Base-by-base conservation (phyloP, 2,888 invertebrate genomes). In the Leptura quadrifasciata region DNA sequence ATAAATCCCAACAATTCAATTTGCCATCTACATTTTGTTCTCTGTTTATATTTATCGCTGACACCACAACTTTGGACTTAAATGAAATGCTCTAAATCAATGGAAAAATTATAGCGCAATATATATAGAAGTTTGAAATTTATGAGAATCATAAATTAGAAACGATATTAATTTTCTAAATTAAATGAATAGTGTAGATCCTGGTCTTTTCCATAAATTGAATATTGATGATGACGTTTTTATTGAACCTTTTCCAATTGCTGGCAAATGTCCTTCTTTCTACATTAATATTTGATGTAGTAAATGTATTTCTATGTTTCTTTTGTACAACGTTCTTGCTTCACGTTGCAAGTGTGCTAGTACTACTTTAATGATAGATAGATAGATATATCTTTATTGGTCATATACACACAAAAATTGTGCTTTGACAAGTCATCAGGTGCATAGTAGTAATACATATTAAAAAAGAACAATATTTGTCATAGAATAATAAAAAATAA, bases 121-220 rank as follows among this genome's bases (percentile, higher is more conserved):
- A 74, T 76, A 74, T 76, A 67, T 76, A 61, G 58, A 55, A 68
- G 24, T 35, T 64, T 31, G 52, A 76, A 76, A 79, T 79, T 77
- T 77, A 79, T 71, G 79, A 55, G 18, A 31, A 27, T 67, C 64
- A 72, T 79, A 79, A 79, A 77, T 77, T 73, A 27, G 35, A 3
- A 21, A 24, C 65, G 73, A 77, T 77, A 79, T 79, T 79, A 79
- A 79, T 79, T 79, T 76, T 74, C 74, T 73, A 72, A 76, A 74
- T 75, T 77, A 73, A 73, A 79, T 76, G 79, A 77, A 77, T 79
- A 76, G 74, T 79, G 73, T 69, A 70, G 65, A 73, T 77, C 57
- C 67, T 17, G 68, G 70, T 35, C 74, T 77, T 74, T 77, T 73
- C 73, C 75, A 65, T 58, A 76, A 76, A 75, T 74, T 24, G 74